A percentile compares a stretch with the other conserved stretches of the same genome.
Conservation (phyloP, 2,113 vertebrate genomes). For the Amia ocellicauda region DNA sequence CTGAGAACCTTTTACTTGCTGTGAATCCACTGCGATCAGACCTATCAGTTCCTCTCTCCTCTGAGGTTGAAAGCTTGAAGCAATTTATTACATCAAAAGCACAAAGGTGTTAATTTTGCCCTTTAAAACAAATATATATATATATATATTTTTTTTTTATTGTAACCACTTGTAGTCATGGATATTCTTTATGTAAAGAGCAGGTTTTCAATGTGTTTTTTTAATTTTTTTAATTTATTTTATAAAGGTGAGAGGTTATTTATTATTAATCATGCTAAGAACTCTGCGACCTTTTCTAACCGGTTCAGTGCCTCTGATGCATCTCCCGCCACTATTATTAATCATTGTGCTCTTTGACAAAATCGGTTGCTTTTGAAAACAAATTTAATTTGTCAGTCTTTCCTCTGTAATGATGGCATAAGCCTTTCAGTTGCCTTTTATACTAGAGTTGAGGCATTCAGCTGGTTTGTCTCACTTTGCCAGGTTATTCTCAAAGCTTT, state of each 20-base stretch:
- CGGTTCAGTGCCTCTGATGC: neutral
- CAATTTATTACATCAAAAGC: neutral
- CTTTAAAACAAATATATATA: too few relatives aligned
- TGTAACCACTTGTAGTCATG: neutral
- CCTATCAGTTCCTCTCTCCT: neutral
- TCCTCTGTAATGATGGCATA: constrained; percentile 9
- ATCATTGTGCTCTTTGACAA: constrained; percentile 24
- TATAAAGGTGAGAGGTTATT: constrained; percentile 19
- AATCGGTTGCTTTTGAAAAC: constrained; percentile 18
- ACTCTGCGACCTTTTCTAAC: constrained; percentile 24
- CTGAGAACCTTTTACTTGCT: too few relatives aligned
- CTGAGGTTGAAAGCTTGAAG: constrained; percentile 7
- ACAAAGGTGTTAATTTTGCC: too few relatives aligned
- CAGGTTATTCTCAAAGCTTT: constrained; percentile 20
- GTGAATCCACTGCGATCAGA: too few relatives aligned
- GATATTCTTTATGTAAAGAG: neutral
- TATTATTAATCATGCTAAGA: constrained; percentile 19
- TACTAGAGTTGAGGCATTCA: constrained; percentile 23
- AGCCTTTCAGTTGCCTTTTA: constrained; percentile 14
- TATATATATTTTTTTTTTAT: too few relatives aligned
- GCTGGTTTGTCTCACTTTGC: neutral
- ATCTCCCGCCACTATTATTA: constrained; percentile 12
- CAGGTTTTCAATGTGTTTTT: neutral
- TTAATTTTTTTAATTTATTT: too few relatives aligned
- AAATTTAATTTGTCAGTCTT: constrained; percentile 24